Percentiles rank a stretch among this genome's conserved stretches.
phyloP scores from a whole-genome alignment of 35 echinoderm and acorn worm species.

The Heliocidaris erythrogramma region DNA sequence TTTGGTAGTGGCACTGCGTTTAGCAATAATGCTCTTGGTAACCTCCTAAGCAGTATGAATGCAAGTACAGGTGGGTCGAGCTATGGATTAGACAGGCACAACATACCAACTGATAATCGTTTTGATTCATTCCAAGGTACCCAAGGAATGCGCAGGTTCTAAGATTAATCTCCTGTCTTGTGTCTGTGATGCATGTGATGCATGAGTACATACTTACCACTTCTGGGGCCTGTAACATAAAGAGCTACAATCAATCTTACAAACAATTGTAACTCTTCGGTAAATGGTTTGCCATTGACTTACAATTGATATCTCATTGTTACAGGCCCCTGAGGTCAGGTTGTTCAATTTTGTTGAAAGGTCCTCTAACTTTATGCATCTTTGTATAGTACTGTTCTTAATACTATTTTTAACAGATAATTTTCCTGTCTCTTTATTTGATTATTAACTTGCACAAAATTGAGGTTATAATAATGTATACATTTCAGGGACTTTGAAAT shows the following conservation, averaged over 20 bases:
- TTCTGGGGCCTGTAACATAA: too few species aligned
- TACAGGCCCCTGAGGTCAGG: neutral
- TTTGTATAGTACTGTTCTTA: neutral
- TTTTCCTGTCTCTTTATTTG: neutral
- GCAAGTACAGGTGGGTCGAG: slow-evolving; percentile 1
- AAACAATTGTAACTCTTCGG: too few species aligned
- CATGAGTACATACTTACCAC: neutral
- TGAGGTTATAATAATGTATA: neutral
- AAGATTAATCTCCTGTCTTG: neutral
- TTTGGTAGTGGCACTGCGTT: neutral
- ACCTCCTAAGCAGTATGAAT: slow-evolving; percentile 31
- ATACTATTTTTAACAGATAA: neutral
- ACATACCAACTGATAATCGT: neutral
- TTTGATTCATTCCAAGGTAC: slow-evolving; percentile 38
- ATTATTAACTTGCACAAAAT: neutral
- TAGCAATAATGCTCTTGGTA: slow-evolving; percentile 25
- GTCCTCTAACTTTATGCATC: neutral
- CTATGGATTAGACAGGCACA: slow-evolving; percentile 33
- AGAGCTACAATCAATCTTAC: too few species aligned
- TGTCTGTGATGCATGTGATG: neutral
- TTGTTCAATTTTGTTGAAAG: neutral
- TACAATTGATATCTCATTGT: too few species aligned
- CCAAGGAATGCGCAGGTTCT: slow-evolving; percentile 26
- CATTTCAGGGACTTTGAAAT: neutral
- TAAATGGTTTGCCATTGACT: too few species aligned